Conservation (phyloP, 2,888 invertebrate genomes). For the Stenoptilia bipunctidactyla region DNA sequence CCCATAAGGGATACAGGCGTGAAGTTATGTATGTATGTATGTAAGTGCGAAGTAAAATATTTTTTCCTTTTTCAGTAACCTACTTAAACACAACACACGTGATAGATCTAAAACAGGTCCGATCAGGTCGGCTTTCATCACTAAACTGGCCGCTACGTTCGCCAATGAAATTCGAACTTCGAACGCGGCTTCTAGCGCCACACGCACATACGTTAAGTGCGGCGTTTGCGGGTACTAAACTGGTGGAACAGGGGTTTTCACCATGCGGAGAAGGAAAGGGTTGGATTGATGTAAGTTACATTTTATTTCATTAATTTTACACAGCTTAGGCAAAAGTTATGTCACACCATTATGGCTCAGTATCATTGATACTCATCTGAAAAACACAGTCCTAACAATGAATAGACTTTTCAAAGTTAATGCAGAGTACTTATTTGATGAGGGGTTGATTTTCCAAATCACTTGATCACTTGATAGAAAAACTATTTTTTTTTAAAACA, state of each 20-base stretch:
- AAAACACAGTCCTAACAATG: too few relatives aligned
- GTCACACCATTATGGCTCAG: too few relatives aligned
- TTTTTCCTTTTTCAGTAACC: slow-evolving; percentile 32
- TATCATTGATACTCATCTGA: too few relatives aligned
- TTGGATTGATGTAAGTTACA: slow-evolving; percentile 62
- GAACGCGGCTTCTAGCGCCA: slow-evolving; percentile 41
- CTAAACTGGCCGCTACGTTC: slow-evolving; percentile 48
- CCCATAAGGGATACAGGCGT: too few relatives aligned
- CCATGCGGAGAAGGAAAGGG: slow-evolving; percentile 58
- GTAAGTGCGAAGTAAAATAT: slow-evolving; percentile 3
- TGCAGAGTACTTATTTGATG: too few relatives aligned
- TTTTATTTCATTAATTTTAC: too few relatives aligned
- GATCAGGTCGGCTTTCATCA: slow-evolving; percentile 32
- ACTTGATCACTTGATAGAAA: too few relatives aligned
- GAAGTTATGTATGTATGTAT: too few relatives aligned
- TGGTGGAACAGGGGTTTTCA: slow-evolving; percentile 20
- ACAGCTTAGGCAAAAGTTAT: too few relatives aligned
- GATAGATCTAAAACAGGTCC: slow-evolving; percentile 25
- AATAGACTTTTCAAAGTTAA: too few relatives aligned
- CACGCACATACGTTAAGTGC: slow-evolving; percentile 42
- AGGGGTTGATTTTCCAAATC: too few relatives aligned
- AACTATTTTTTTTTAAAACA: too few relatives aligned
- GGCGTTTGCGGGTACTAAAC: slow-evolving; percentile 29
- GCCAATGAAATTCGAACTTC: slow-evolving; percentile 30
- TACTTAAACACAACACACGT: slow-evolving; percentile 43